These are phyloP conservation scores for Lacerta viridis DNA, from an alignment of 2,797 vertebrate genomes.

Conservation along the genomic window DNA sequence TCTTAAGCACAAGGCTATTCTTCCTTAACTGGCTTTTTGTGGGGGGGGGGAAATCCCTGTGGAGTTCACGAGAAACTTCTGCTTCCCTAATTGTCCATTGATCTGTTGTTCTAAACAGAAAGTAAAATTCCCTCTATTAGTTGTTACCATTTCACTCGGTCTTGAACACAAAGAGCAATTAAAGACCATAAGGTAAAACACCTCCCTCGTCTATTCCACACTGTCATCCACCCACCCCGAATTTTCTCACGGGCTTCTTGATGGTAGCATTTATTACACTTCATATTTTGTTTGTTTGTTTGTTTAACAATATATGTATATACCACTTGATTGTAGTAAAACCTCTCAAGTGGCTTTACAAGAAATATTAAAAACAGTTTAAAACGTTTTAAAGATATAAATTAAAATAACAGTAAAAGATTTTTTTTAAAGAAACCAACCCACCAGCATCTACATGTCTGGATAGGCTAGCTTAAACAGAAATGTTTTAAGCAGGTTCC, in stretches of 20 bases:
- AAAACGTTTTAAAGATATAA: too few species aligned
- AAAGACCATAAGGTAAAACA: constrained; percentile 30
- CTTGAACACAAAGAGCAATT: not conserved
- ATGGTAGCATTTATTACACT: constrained; percentile 37
- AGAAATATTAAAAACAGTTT: too few species aligned
- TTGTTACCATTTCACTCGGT: constrained; percentile 51
- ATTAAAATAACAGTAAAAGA: too few species aligned
- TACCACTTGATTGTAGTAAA: too few species aligned
- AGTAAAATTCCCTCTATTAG: constrained; percentile 27
- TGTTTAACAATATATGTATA: too few species aligned
- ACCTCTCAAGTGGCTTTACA: too few species aligned
- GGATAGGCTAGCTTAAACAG: too few species aligned
- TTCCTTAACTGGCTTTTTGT: constrained; percentile 27
- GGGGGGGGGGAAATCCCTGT: constrained; percentile 4
- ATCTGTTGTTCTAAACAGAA: constrained; percentile 66
- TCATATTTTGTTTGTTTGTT: not conserved
- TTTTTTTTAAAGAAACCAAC: too few species aligned
- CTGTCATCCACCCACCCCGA: constrained; percentile 11
- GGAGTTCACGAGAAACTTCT: constrained; percentile 62
- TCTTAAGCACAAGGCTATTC: constrained; percentile 8
- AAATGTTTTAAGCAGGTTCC: too few species aligned
- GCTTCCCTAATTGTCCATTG: constrained; percentile 65
- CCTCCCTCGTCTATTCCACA: constrained; percentile 46
- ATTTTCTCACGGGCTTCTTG: constrained; percentile 25
- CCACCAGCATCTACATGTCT: too few species aligned